Evolutionary conservation across 2,797 vertebrate species (phyloP), one percentile per base, ranked within the genome.

Genomic region (Eidolon dupreanum): DNA sequence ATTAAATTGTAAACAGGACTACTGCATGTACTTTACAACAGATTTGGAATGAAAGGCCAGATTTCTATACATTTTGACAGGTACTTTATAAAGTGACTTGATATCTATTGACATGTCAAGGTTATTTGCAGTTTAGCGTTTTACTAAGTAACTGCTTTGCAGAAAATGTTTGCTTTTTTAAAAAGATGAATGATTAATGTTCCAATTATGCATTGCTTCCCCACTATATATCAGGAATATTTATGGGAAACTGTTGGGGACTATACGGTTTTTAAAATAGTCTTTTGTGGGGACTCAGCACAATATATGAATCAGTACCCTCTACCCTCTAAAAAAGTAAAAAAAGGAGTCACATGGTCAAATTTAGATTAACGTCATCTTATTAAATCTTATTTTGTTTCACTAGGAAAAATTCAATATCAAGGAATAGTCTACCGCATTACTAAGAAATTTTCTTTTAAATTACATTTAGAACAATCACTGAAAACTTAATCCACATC

Each of bases 381-480:
- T 96, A 33, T 90, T 93, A 95, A 97, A 96, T 0, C 73, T 43
- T 94, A 6, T 66, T 97, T 96, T 97, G 77, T 97, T 97, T 98
- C 97, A 79, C 49, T 97, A 8, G 26, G 75, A 95, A 93, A 95
- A 94, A 83, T 31, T 87, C 55, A 87, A 3, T 89, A 95, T 91
- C 63, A 92, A 88, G 74, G 66, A 97, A 73, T 97, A 81, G 87
- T 97, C 75, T 93, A 88, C 92, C 97, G 0, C 0, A 86, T 96
- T 96, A 97, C 86, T 94, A 90, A 85, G 94, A 94, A 98, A 95
- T 95, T 86, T 31, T 90, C 90, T 95, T 97, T 79, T 82, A 97
- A 98, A 94, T 93, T 90, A 96, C 61, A 93, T 88, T 94, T 98
- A 96, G 81, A 95, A 75, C 82, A 97, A 96, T 98, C 95, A 97